phyloP scores from a whole-genome alignment of 2,113 vertebrate genomes.

The Chaetodon trifascialis region DNA sequence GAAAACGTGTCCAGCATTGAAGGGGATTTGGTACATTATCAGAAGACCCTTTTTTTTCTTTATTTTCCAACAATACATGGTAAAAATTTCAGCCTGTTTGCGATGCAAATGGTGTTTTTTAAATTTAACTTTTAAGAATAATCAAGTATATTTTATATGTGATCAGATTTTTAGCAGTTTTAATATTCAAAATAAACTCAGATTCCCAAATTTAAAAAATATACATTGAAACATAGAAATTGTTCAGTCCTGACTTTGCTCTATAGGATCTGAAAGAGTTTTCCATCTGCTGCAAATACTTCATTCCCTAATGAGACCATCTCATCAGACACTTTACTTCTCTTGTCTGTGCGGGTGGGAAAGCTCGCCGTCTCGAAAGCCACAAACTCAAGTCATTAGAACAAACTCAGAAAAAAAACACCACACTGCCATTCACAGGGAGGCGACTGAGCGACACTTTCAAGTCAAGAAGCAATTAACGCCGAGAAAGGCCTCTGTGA shows the following conservation, averaged over 20 bases:
- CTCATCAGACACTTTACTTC: conserved; percentile 38
- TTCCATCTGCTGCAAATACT: conserved; percentile 29
- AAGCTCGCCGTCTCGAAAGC: conserved; percentile 10
- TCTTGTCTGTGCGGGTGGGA: conserved; percentile 26
- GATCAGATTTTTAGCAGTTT: no score
- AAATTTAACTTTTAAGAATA: no score
- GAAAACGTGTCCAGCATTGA: neutral
- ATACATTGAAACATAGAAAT: neutral
- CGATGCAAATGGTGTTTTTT: no score
- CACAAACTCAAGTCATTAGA: conserved; percentile 54
- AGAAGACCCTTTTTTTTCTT: no score
- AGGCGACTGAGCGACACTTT: conserved; percentile 57
- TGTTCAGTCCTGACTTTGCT: neutral
- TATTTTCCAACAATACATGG: no score
- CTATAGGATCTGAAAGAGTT: conserved; percentile 5
- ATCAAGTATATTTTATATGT: no score
- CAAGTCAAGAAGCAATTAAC: conserved; percentile 70
- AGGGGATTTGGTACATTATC: neutral
- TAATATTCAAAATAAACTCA: neutral
- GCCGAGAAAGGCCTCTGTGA: conserved; percentile 38
- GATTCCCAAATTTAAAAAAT: neutral
- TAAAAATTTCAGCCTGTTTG: no score
- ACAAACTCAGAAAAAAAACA: conserved; percentile 44
- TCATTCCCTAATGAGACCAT: conserved; percentile 21
- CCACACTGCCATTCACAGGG: conserved; percentile 46